These are phyloP conservation scores for Polypedilum vanderplanki DNA, from an alignment of 1,140 invertebrate species.

Conservation along the genomic window DNA sequence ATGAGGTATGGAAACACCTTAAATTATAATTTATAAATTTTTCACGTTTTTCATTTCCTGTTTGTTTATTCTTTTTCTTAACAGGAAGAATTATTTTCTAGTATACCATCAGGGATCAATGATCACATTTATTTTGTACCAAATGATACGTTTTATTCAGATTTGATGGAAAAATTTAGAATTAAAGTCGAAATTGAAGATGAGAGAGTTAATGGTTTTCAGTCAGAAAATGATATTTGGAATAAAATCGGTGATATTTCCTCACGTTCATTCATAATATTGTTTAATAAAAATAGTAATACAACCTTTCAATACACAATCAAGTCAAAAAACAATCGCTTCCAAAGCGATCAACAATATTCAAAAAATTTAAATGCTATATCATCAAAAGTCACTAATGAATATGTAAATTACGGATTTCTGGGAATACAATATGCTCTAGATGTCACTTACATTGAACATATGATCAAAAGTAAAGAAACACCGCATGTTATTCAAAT, in stretches of 20 bases:
- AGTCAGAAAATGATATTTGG: constrained; percentile 33
- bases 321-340: background rate
- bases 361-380: constrained; percentile 33
- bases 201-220: constrained; percentile 33
- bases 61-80: background rate
- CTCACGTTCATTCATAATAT: constrained; percentile 28
- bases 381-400: constrained; percentile 30
- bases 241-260: constrained; percentile 33
- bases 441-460: constrained; percentile 37
- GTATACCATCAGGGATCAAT: constrained; percentile 33
- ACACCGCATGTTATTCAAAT: background rate
- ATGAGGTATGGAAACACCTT: background rate
- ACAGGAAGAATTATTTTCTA: constrained; percentile 32
- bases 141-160: constrained; percentile 35
- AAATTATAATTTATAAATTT: constrained; percentile 10
- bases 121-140: constrained; percentile 43
- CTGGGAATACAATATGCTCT: constrained; percentile 37
- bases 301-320: constrained; percentile 12
- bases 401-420: constrained; percentile 37
- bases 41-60: constrained; percentile 5
- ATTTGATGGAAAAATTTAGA: constrained; percentile 41
- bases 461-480: background rate
- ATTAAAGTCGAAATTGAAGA: constrained; percentile 38
- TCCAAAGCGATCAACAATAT: constrained; percentile 35
- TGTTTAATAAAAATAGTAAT: background rate